Evolutionary conservation across 2,113 vertebrate species (phyloP).

Genomic region (Vimba vimba): DNA sequence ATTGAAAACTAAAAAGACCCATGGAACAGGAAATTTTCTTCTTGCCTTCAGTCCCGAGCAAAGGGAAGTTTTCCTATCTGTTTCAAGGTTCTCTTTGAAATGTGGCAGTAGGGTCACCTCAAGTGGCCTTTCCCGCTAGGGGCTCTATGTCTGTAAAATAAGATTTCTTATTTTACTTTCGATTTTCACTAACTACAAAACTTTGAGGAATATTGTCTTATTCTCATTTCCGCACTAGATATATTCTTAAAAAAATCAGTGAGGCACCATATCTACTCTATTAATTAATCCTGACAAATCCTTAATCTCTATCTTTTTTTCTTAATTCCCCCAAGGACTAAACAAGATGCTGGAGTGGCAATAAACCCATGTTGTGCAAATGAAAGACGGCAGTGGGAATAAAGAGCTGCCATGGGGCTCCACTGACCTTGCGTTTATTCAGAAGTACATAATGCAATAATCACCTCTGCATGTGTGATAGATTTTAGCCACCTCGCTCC

Average conservation of each 20-base stretch:
- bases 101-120: constrained; percentile 27
- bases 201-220: neutral
- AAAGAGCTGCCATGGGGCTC: constrained; percentile 51
- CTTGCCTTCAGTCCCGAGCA: constrained; percentile 8
- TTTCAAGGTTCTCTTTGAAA: constrained; percentile 38
- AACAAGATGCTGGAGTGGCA: neutral
- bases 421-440: constrained; percentile 60
- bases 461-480: constrained; percentile 64
- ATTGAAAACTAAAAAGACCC: neutral
- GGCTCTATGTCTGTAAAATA: constrained; percentile 10
- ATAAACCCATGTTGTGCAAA: constrained; percentile 53
- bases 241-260: neutral
- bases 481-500: constrained; percentile 51
- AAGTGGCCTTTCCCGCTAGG: neutral
- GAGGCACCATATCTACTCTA: constrained; percentile 18
- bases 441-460: constrained; percentile 67
- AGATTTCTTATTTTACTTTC: neutral
- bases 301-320: constrained; percentile 60
- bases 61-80: constrained; percentile 7
- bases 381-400: constrained; percentile 57
- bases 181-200: neutral
- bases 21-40: neutral
- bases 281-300: constrained; percentile 66
- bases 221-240: constrained; percentile 18
- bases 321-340: constrained; percentile 50